Base-by-base conservation (phyloP, 2,888 invertebrate species). In the Harpalus rubripes region DNA sequence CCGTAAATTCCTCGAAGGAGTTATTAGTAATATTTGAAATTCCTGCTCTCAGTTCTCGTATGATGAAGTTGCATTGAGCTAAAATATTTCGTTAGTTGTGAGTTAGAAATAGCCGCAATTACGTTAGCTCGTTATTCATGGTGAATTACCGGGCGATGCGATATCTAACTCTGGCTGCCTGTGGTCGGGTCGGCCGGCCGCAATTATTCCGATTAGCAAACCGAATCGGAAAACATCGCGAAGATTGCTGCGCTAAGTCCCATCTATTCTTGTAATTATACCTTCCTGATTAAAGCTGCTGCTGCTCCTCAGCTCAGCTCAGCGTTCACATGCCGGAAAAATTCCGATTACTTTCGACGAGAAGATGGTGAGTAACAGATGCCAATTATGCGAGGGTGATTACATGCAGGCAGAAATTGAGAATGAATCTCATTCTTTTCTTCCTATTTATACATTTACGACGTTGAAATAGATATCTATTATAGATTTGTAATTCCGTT, bases 121-220 rank as follows among this genome's bases (percentile, higher is more conserved):
- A 56, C 78, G 22, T 56, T 5, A n/a, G 78, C 22, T 78, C 26
- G 78, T 78, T 78, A 58, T 56, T 56, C 78, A 78, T 78, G 56
- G 39, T 32, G 32, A 78, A 32, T 78, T 78, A 39, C 32, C 10
- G 44, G 32, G 32, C 32, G 44, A 52, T 5, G 39, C 63, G 39
- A 68, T 68, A 68, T 68, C 68, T 39, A 22, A 22, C 32, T 7
- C 59, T 22, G 63, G 59, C 63, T 63, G 63, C 63, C 26, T 63
- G 63, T 22, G 63, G 59, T 59, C 16, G 63, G 26, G 26, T 63
- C 22, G 63, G 63, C 68, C 39, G 68, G 39, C 68, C 68, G 68
- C 78, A 78, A 78, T 78, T 78, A 78, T 52, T 78, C 78, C 78
- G 56, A 78, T 78, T 78, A 58, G 56, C 52, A 56, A 76, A n/a